Evolutionary conservation across 1,140 invertebrate genomes (phyloP), one percentile per base, ranked within the genome.

Genomic region (Pteromalus puparum): DNA sequence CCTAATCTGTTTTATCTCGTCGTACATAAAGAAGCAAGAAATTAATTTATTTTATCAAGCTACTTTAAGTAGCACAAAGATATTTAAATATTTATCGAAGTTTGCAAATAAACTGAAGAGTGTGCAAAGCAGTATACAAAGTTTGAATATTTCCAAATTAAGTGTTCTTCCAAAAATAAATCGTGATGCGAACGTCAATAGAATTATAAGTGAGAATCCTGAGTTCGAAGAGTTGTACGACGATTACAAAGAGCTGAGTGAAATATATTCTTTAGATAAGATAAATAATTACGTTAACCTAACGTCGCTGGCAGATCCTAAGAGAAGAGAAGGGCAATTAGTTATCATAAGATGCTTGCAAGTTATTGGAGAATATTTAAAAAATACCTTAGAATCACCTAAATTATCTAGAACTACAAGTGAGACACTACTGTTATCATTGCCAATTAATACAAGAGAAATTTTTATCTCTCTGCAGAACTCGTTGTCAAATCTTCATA

Each of bases 31-130:
- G 18, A 42, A 70, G 15, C 7, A 70, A 70, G 30, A 70, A 13
- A 70, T 70, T 42, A 70, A 81, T 70, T 81, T 81, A 46, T 81
- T 81, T 70, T 70, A 81, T 46, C 38, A 30, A 46, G 79, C 38
- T 42, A 28, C 34, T 18, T 46, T 81, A n/a, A 70, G 13, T 46
- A 70, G 38, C 4, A 1, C 21, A 21, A 81, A 46, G 68, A 70
- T 81, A 24, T 3, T 81, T 0, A 13, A 46, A 24, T 28, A 82
- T 46, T 80, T 80, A 70, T 28, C 9, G 5, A 80, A 34, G 61
- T 82, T 82, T 82, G 80, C 68, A 53, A 82, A 74, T 28, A 53
- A 28, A 82, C 42, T 73, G 10, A 18, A 61, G 5, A 28, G 18
- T 26, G 24, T 42, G n/a, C 68, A 70, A 72, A 48, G 70, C 30